Evolutionary conservation across 2,888 invertebrate genomes (phyloP), one percentile per base, ranked within the genome.

Genomic region (Diarsia mendica): DNA sequence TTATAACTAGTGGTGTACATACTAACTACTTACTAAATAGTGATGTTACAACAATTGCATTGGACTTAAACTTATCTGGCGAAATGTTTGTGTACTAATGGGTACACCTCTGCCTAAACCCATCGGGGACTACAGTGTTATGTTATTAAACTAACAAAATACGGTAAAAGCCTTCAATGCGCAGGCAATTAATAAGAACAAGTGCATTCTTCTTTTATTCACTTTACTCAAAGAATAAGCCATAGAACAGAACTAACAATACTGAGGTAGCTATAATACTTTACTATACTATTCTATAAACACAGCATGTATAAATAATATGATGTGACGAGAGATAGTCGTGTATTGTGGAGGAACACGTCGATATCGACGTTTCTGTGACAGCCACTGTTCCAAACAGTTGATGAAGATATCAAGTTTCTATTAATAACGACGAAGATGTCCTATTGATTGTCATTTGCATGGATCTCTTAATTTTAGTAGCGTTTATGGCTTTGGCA

Each of bases 301-400:
- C 23, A 48, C 60, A 23, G 20, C 20, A 65, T 53, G n/a, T 44
- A 80, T 44, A 80, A 72, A 73, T 80, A 77, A 65, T 74, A 76
- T 80, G 71, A 75, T 82, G 66, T 58, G 65, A 51, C n/a, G 49
- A n/a, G 60, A 82, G 73, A 76, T 74, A 78, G 70, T 70, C 23
- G 39, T 49, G 73, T 66, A 80, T 80, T 86, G 86, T 86, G 23
- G 53, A 65, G 53, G n/a, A 71, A 75, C 67, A 76, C 49, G n/a
- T 77, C 33, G 71, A 79, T 78, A 77, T 78, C 72, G 76, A 82
- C 74, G 73, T 33, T 44, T 58, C 53, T 46, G 28, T 80, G 83
- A 82, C 80, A 85, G 74, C 39, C 48, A 64, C 72, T 82, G 74
- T 86, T 74, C 33, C 39, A 55, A 75, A 66, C 44, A 64, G 70